Conservation (phyloP, 2,113 vertebrate genomes). For the Neoarius graeffei region DNA sequence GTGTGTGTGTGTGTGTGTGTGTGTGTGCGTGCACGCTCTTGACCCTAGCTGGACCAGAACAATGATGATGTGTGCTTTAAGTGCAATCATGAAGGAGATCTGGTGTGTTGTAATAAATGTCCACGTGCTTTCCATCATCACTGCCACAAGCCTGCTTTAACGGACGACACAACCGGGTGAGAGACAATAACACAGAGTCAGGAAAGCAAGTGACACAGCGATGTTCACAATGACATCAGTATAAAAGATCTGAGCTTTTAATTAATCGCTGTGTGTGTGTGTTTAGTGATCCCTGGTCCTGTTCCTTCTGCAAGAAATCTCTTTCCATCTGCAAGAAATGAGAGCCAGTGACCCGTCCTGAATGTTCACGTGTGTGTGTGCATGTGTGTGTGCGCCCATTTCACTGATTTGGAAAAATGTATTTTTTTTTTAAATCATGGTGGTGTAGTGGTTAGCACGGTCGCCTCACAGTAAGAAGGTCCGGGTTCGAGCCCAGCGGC, state of each 20-base stretch:
- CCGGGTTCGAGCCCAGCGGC: too few species aligned
- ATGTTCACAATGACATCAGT: not conserved
- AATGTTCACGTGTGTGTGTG: not conserved
- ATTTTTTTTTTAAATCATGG: too few species aligned
- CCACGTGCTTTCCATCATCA: slow-evolving; percentile 70
- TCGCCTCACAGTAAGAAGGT: too few species aligned
- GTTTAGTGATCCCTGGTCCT: slow-evolving; percentile 11
- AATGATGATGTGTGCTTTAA: slow-evolving; percentile 71
- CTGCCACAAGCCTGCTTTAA: slow-evolving; percentile 67
- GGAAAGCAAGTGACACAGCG: not conserved
- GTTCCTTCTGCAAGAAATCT: not conserved
- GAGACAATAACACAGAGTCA: not conserved
- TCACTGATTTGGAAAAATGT: not conserved
- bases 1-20: not conserved
- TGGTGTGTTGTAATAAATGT: slow-evolving; percentile 68
- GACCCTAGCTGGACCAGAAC: slow-evolving; percentile 48
- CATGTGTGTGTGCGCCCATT: not conserved
- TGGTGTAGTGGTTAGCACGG: too few species aligned
- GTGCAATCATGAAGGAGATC: slow-evolving; percentile 50
- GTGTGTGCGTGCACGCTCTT: not conserved
- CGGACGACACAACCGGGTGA: slow-evolving; percentile 19
- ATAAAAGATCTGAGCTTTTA: not conserved
- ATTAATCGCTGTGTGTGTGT: slow-evolving; percentile 25
- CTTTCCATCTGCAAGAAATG: not conserved
- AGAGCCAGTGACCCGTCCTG: not conserved